phyloP scores from a whole-genome alignment of 2,113 vertebrate genomes.

The Otis tarda region DNA sequence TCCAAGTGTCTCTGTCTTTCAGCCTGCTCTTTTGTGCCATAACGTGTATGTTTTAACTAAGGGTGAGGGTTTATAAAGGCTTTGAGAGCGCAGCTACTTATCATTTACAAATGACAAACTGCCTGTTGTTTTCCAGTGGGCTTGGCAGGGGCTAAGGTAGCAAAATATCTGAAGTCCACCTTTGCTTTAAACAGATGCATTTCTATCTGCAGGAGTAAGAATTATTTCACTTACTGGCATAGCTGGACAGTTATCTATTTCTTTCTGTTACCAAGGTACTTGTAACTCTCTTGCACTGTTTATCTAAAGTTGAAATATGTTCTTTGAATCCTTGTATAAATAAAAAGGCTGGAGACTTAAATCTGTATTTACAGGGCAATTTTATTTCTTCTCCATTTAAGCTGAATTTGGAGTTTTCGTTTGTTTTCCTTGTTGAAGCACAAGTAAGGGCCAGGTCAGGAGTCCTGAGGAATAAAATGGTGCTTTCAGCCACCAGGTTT shows the following conservation, averaged over 20 bases:
- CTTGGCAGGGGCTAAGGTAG: constrained; percentile 46
- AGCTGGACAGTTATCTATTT: constrained; percentile 51
- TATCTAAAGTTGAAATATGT: constrained; percentile 64
- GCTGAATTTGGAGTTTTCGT: not conserved
- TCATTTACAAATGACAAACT: constrained; percentile 59
- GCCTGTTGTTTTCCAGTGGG: constrained; percentile 63
- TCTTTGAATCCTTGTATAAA: constrained; percentile 77
- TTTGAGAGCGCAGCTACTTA: constrained; percentile 56
- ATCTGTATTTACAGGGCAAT: constrained; percentile 21
- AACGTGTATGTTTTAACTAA: not conserved
- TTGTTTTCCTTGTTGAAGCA: not conserved
- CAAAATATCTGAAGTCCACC: constrained; percentile 32
- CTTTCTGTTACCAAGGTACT: constrained; percentile 70
- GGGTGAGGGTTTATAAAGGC: constrained; percentile 20
- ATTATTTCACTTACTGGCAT: constrained; percentile 45
- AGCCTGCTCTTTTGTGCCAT: constrained; percentile 60
- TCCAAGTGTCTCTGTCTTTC: constrained; percentile 35
- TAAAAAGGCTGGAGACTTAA: constrained; percentile 79
- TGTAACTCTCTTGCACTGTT: constrained; percentile 67
- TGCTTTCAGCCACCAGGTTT: not conserved
- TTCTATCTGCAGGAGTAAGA: constrained; percentile 51
- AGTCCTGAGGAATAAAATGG: not conserved
- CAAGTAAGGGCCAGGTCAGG: not conserved
- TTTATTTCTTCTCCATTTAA: constrained; percentile 25
- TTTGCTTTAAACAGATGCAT: constrained; percentile 64